A percentile compares a stretch with the other conserved stretches of the same genome.
These are phyloP conservation scores for Diceros bicornis DNA, from an alignment of 2,797 vertebrate species.

Conservation along the genomic window DNA sequence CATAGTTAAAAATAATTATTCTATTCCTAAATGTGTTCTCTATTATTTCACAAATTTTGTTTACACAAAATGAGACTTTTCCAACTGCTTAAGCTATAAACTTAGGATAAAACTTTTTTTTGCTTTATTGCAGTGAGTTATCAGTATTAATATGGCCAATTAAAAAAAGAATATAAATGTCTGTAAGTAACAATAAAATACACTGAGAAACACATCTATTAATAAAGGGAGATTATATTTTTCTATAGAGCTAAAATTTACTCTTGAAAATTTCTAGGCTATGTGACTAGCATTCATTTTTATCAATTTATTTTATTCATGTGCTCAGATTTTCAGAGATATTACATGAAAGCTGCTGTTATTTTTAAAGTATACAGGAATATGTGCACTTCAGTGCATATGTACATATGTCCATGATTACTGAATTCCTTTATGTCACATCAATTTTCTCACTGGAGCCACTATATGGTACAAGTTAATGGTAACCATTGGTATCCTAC, in stretches of 20 bases:
- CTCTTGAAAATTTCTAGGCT: constrained; percentile 23
- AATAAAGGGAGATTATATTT: not conserved
- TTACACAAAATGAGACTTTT: not conserved
- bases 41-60: constrained; percentile 21
- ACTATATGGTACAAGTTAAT: constrained; percentile 14
- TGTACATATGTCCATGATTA: not conserved
- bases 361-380: not conserved
- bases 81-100: not conserved
- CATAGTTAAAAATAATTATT: constrained; percentile 43
- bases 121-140: constrained; percentile 27
- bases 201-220: not conserved
- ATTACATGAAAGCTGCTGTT: not conserved
- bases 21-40: not conserved
- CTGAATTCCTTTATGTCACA: not conserved
- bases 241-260: not conserved
- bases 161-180: not conserved
- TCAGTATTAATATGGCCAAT: not conserved
- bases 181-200: not conserved
- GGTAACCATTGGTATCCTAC: not conserved
- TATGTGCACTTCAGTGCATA: not conserved
- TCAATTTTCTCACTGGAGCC: not conserved
- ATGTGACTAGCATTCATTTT: constrained; percentile 1
- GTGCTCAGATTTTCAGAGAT: not conserved
- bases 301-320: not conserved
- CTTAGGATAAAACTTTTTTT: not conserved